These are phyloP conservation scores for Tragopan temminckii DNA, from an alignment of 2,797 vertebrate species.

Conservation along the genomic window DNA sequence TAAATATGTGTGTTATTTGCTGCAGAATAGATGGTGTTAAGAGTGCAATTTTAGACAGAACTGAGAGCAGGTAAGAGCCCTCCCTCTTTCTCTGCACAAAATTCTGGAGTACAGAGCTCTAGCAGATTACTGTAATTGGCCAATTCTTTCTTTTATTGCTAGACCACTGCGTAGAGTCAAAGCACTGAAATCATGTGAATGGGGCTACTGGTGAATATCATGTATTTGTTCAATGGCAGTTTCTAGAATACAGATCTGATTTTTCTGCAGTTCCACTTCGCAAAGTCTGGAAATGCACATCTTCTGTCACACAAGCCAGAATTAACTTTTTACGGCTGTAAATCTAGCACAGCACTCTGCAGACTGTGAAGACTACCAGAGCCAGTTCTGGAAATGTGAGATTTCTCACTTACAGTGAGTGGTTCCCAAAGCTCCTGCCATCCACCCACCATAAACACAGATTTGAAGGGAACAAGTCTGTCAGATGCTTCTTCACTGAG, in stretches of 20 bases:
- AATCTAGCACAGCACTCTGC: neutral
- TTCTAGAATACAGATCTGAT: neutral
- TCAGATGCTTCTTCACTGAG: neutral
- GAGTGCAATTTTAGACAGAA: neutral
- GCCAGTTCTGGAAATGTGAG: neutral
- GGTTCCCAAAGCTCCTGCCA: neutral
- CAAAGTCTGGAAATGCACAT: neutral
- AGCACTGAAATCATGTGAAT: conserved; percentile 18
- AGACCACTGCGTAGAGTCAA: conserved; percentile 34
- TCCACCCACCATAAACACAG: accelerated
- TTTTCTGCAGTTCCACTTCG: neutral
- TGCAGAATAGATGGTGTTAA: neutral
- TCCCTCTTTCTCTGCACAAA: conserved; percentile 31
- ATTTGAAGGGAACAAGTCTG: neutral
- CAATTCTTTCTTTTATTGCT: conserved; percentile 59
- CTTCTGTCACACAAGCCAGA: neutral
- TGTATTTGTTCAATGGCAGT: neutral
- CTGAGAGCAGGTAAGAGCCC: conserved; percentile 16
- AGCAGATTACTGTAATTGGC: conserved; percentile 41
- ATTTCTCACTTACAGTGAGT: neutral
- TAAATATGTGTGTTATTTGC: conserved; percentile 23
- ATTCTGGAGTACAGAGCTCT: conserved; percentile 28
- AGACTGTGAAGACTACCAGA: neutral
- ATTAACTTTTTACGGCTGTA: conserved; percentile 12
- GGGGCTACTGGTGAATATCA: neutral